These are phyloP conservation scores for Aix galericulata DNA, from an alignment of 2,113 vertebrate genomes.

Conservation along the genomic window DNA sequence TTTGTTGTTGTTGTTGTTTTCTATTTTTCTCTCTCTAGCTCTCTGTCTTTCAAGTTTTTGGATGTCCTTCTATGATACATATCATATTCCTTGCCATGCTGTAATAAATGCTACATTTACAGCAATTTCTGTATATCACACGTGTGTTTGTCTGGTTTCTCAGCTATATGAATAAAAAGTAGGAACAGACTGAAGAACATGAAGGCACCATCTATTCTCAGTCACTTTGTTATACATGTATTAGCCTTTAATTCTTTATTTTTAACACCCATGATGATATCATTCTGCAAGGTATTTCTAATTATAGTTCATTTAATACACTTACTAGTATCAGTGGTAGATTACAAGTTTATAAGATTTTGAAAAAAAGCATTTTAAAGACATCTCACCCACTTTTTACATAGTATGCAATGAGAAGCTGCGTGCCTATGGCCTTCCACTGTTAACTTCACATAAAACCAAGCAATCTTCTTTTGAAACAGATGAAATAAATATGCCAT, in stretches of 20 bases:
- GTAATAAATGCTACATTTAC: neutral
- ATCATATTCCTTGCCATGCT: neutral
- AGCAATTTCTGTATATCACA: neutral
- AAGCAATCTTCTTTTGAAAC: neutral
- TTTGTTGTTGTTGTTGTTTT: neutral
- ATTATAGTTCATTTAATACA: neutral
- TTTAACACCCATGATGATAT: neutral
- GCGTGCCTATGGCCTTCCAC: neutral
- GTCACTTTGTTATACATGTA: neutral
- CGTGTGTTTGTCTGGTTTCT: neutral
- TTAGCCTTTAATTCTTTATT: neutral
- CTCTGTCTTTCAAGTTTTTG: neutral
- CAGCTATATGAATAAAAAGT: neutral
- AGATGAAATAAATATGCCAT: neutral
- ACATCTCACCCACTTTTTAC: fast-evolving
- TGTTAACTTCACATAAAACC: neutral
- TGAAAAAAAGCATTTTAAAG: neutral
- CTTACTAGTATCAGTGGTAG: neutral
- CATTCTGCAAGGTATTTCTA: neutral
- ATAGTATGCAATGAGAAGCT: neutral
- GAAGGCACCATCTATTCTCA: neutral
- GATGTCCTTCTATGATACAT: neutral
- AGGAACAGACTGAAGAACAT: neutral
- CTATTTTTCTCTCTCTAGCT: neutral
- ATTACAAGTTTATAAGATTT: neutral